These are phyloP conservation scores for Drosophila dunni DNA, from an alignment of 1,140 invertebrate species.

Conservation along the genomic window DNA sequence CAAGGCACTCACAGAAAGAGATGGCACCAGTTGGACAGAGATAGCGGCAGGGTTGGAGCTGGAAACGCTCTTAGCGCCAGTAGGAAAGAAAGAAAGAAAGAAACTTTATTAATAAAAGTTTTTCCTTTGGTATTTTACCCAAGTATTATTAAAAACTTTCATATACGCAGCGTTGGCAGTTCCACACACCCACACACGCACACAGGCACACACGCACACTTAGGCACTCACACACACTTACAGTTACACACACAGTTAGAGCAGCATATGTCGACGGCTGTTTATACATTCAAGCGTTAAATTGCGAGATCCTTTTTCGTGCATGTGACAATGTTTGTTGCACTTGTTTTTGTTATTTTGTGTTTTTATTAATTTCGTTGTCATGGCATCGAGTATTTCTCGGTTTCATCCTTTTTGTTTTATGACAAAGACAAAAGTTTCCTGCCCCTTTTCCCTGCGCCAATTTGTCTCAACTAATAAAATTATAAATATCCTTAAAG, in stretches of 20 bases:
- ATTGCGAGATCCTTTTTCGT: slow-evolving; percentile 70
- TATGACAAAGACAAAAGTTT: background rate
- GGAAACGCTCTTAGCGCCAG: slow-evolving; percentile 28
- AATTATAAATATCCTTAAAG: background rate
- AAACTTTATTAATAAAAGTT: slow-evolving; percentile 83
- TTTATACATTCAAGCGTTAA: slow-evolving; percentile 72
- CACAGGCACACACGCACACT: slow-evolving; percentile 10
- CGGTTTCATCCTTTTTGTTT: background rate
- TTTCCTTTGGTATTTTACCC: slow-evolving; percentile 79
- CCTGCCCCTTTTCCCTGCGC: background rate
- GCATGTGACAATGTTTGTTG: slow-evolving; percentile 73
- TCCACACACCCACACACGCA: slow-evolving; percentile 38
- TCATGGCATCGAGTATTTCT: slow-evolving; percentile 54
- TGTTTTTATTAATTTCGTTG: slow-evolving; percentile 73
- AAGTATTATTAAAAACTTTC: slow-evolving; percentile 82
- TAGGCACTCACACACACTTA: slow-evolving; percentile 2
- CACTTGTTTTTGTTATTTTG: slow-evolving; percentile 45
- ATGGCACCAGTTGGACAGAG: background rate
- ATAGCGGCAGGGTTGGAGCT: slow-evolving; percentile 13
- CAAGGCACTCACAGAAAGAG: slow-evolving; percentile 30
- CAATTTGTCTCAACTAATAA: slow-evolving; percentile 13
- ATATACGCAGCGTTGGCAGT: slow-evolving; percentile 70
- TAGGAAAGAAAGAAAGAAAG: slow-evolving; percentile 55
- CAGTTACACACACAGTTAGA: background rate
- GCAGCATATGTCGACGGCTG: slow-evolving; percentile 70